Evolutionary conservation across 1,140 invertebrate species (phyloP).

Genomic region (Drosophila watanabei): DNA sequence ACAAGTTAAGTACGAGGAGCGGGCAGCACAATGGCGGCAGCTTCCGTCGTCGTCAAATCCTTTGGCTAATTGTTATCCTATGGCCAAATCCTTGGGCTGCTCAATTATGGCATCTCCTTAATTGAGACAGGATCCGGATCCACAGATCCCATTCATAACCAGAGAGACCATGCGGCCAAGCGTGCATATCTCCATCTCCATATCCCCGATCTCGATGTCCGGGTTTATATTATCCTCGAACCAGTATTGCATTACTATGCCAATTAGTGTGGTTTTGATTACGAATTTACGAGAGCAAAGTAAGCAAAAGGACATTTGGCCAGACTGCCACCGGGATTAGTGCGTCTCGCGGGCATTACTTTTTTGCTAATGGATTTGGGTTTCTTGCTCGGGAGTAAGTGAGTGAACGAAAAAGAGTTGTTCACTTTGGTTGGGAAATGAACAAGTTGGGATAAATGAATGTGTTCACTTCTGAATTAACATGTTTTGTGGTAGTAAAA

Average conservation of each 20-base stretch:
- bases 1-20: conserved; percentile 70
- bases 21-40: conserved; percentile 46
- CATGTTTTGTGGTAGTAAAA: too few relatives aligned
- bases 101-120: conserved; percentile 79
- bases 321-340: conserved; percentile 7
- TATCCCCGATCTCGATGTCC: conserved; percentile 2
- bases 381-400: background rate
- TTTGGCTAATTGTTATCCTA: conserved; percentile 81
- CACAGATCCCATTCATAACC: conserved; percentile 46
- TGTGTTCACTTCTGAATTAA: too few relatives aligned
- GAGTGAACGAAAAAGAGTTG: background rate
- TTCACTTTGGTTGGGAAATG: background rate
- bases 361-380: conserved; percentile 1
- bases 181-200: conserved; percentile 42
- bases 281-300: conserved; percentile 11
- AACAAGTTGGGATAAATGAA: background rate
- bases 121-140: conserved; percentile 53
- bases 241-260: conserved; percentile 72
- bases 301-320: conserved; percentile 45
- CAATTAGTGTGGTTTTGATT: conserved; percentile 78
- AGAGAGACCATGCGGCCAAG: conserved; percentile 28
- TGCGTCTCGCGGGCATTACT: background rate
- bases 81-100: conserved; percentile 53
- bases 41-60: conserved; percentile 79
- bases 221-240: background rate